Percentiles rank a stretch among this genome's conserved stretches.
These are phyloP conservation scores for Diabrotica balteata DNA, from an alignment of 2,888 invertebrate species.

Conservation along the genomic window DNA sequence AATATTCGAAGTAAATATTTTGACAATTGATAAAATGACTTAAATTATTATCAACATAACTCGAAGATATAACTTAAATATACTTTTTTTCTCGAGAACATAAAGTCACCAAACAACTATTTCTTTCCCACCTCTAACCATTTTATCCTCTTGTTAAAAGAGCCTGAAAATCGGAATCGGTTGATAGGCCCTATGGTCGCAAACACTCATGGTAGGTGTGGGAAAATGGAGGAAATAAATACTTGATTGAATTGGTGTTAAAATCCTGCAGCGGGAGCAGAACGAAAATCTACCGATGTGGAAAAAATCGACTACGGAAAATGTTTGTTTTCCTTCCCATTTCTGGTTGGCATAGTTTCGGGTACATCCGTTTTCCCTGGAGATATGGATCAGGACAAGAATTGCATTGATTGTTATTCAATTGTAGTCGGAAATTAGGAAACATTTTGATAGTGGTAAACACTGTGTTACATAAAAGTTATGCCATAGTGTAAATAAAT, in stretches of 20 bases:
- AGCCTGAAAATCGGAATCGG: constrained; percentile 17
- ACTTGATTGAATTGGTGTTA: constrained; percentile 26
- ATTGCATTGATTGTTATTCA: no score
- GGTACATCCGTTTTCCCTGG: no score
- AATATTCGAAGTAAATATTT: no score
- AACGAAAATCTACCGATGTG: neutral
- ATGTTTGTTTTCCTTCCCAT: neutral
- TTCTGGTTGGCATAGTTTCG: neutral
- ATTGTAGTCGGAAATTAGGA: no score
- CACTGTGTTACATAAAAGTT: no score
- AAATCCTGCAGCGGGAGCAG: constrained; percentile 9
- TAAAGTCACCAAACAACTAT: neutral
- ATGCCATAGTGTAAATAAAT: no score
- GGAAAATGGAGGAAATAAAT: constrained; percentile 25
- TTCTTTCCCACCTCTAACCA: constrained; percentile 15
- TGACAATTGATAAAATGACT: no score
- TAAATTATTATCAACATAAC: no score
- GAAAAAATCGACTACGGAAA: neutral
- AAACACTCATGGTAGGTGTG: constrained; percentile 13
- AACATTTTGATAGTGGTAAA: no score
- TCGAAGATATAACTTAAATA: no score
- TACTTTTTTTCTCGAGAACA: no score
- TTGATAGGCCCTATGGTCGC: constrained; percentile 14
- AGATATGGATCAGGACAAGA: no score
- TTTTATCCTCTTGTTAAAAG: constrained; percentile 15